Evolutionary conservation across 1,140 invertebrate genomes (phyloP), one percentile per base, ranked within the genome.

Genomic region (Saccostrea cuccullata): DNA sequence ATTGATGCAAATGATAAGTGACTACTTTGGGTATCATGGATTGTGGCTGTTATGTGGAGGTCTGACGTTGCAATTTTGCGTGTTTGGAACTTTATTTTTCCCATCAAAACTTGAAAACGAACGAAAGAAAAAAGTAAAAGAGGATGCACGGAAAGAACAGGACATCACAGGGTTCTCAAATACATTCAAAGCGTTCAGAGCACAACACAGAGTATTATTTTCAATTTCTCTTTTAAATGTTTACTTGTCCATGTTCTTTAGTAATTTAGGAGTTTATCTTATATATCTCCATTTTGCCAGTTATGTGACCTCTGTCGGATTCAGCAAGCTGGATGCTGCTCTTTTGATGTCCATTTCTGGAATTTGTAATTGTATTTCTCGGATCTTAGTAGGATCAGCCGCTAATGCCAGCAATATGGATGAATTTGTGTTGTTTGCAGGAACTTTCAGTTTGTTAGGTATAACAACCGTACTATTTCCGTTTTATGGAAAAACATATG

Each of bases 351-450:
- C 47, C 1, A 11, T 84, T 11, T 56, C 47, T 11, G 83, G 83
- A 9, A 30, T 58, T 26, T 84, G 47, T 26, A 58, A 58, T 12
- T 55, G 47, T 84, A n/a, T 84, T 23, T 55, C 83, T 55, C 40
- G 83, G n/a, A 26, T 84, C 23, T 9, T 84, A 84, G 26, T 58
- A 30, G 83, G 83, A 30, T 55, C 55, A 23, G 83, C 83, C 3
- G 83, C 83, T 15, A 84, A 84, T 58, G 23, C 15, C 55, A 55
- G 55, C 26, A 84, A 84, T 84, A 58, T 84, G 2, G 55, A 84
- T 58, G 83, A 84, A 56, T n/a, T 84, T 84, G 47, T 84, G 11
- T 9, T 88, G 13, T 88, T 86, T 82, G 73, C 55, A 82, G 88
- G 88, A 3, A 77, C 67, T 23, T 85, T 30, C 58, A 73, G 84